Percentiles rank a stretch among this genome's conserved stretches.
Conservation (phyloP, 2,113 vertebrate species). For the Silurus asotus region DNA sequence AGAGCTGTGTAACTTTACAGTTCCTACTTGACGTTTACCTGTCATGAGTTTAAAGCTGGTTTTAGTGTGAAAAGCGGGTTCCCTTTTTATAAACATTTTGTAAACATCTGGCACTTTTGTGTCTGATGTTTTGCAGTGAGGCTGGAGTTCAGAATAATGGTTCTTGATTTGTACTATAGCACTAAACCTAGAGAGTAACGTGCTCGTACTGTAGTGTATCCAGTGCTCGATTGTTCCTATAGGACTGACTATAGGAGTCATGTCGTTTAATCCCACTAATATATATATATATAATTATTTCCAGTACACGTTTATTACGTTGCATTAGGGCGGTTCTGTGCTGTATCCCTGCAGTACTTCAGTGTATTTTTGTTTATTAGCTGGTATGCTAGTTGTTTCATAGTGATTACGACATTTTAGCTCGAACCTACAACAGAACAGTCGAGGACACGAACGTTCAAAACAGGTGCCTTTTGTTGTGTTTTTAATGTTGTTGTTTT, state of each 20-base stretch:
- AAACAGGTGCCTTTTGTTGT: slow-evolving; percentile 71
- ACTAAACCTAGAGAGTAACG: slow-evolving; percentile 14
- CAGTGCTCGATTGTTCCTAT: slow-evolving; percentile 23
- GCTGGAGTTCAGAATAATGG: slow-evolving; percentile 13
- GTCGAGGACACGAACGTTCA: slow-evolving; percentile 53
- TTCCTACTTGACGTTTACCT: slow-evolving; percentile 61
- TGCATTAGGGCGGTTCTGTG: slow-evolving; percentile 28
- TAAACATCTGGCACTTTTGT: slow-evolving; percentile 48
- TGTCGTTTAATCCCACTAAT: slow-evolving; percentile 40
- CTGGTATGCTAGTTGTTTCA: slow-evolving; percentile 51
- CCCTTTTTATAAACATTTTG: slow-evolving; percentile 9
- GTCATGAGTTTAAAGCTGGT: slow-evolving; percentile 35
- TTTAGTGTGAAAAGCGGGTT: slow-evolving; percentile 33
- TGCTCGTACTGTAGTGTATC: slow-evolving; percentile 33
- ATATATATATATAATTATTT: too few relatives aligned
- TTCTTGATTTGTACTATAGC: slow-evolving; percentile 27
- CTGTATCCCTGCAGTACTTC: slow-evolving; percentile 34
- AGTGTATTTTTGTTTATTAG: slow-evolving; percentile 51
- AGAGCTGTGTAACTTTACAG: slow-evolving; percentile 55
- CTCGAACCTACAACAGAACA: slow-evolving; percentile 1
- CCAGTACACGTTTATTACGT: slow-evolving; percentile 21
- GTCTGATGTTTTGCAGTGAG: slow-evolving; percentile 40
- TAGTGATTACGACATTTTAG: slow-evolving; percentile 38
- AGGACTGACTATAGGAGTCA: slow-evolving; percentile 21
- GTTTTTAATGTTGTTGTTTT: slow-evolving; percentile 42